These are phyloP conservation scores for Anthoscopus minutus DNA, from an alignment of 2,113 vertebrate species.

Conservation along the genomic window DNA sequence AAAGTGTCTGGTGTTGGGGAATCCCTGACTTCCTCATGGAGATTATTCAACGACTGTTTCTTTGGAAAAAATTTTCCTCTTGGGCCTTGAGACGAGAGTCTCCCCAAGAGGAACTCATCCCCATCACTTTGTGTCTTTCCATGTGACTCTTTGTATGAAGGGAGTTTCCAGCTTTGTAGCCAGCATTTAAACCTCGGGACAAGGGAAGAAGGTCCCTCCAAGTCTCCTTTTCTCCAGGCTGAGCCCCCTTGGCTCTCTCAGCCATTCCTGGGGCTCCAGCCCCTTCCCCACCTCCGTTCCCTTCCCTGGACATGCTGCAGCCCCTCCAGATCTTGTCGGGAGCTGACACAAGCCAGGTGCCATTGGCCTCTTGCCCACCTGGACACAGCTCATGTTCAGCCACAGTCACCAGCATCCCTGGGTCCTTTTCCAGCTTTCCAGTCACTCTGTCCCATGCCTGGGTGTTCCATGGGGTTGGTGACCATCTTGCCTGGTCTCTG, in stretches of 20 bases:
- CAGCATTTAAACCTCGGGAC: background rate
- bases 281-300: background rate
- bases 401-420: background rate
- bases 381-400: background rate
- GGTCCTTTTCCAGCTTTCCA: background rate
- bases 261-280: background rate
- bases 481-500: background rate
- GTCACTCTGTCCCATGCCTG: background rate
- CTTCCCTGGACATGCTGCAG: background rate
- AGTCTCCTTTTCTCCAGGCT: background rate
- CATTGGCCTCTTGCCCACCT: background rate
- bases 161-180: background rate
- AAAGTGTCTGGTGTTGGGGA: background rate
- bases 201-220: too few relatives aligned
- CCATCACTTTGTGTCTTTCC: background rate
- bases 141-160: background rate
- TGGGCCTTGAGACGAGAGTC: background rate
- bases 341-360: background rate
- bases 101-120: background rate
- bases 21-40: background rate
- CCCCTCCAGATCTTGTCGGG: background rate
- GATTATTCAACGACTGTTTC: background rate
- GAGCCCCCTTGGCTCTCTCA: background rate
- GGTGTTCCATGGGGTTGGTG: background rate
- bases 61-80: background rate